These are phyloP conservation scores for Melolontha melolontha DNA, from an alignment of 2,888 invertebrate species.

Conservation along the genomic window DNA sequence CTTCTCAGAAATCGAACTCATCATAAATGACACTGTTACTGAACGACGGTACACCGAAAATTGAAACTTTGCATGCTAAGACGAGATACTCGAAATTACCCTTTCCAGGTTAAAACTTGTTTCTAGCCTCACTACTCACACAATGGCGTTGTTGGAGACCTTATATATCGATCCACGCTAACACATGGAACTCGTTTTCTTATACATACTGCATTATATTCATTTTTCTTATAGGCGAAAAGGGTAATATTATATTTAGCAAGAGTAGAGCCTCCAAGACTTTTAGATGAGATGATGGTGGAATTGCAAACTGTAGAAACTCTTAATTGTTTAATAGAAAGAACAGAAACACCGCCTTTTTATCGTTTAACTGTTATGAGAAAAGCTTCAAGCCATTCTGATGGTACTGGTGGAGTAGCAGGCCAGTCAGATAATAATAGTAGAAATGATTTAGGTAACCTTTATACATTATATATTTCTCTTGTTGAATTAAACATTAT, in stretches of 20 bases:
- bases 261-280: slow-evolving; percentile 89
- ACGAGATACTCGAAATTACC: too few species aligned
- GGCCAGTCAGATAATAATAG: slow-evolving; percentile 67
- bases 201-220: too few species aligned
- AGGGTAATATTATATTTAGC: slow-evolving; percentile 94
- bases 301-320: slow-evolving; percentile 98
- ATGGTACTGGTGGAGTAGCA: slow-evolving; percentile 69
- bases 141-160: too few species aligned
- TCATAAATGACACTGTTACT: too few species aligned
- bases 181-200: too few species aligned
- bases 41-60: too few species aligned
- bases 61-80: too few species aligned
- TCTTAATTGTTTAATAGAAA: slow-evolving; percentile 93
- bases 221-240: slow-evolving; percentile 80
- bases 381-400: slow-evolving; percentile 88
- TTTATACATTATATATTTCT: not conserved
- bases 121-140: too few species aligned
- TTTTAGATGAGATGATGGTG: slow-evolving; percentile 97
- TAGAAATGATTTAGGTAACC: slow-evolving; percentile 62
- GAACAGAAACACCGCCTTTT: slow-evolving; percentile 98
- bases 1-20: too few species aligned
- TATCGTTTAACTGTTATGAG: slow-evolving; percentile 94
- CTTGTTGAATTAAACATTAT: not conserved
- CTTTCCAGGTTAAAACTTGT: too few species aligned
- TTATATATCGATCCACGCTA: too few species aligned